Evolutionary conservation across 2,888 invertebrate species (phyloP).

Genomic region (Cylindroiulus punctatus): DNA sequence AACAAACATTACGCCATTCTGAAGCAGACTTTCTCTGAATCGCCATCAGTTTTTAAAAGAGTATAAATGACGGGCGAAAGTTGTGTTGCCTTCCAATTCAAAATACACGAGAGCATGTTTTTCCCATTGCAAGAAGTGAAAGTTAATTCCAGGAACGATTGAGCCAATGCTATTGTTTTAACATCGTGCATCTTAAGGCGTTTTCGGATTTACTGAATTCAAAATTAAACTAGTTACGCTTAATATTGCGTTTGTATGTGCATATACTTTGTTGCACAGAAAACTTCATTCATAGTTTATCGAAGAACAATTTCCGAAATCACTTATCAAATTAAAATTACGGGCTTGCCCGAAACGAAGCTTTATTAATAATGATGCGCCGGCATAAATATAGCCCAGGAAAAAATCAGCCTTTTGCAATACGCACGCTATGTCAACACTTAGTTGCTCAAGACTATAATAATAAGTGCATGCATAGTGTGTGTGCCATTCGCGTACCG

Average conservation of each 20-base stretch:
- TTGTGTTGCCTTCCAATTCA: too few species aligned
- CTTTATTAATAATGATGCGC: not conserved
- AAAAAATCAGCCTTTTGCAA: not conserved
- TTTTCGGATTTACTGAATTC: too few species aligned
- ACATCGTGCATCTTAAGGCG: too few species aligned
- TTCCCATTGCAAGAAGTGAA: too few species aligned
- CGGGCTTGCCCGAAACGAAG: not conserved
- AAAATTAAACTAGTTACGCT: too few species aligned
- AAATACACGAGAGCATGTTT: too few species aligned
- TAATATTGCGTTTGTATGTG: too few species aligned
- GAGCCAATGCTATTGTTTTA: too few species aligned
- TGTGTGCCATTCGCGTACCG: not conserved
- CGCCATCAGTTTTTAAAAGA: not conserved
- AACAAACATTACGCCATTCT: not conserved
- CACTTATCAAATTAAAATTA: not conserved
- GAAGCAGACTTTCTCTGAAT: not conserved
- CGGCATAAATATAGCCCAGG: not conserved
- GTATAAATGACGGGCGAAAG: too few species aligned
- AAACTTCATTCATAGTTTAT: too few species aligned
- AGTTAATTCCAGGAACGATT: too few species aligned
- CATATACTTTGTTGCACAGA: too few species aligned
- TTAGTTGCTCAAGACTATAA: not conserved
- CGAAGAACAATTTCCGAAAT: not conserved
- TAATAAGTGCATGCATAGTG: not conserved
- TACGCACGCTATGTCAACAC: not conserved